Base-by-base conservation (phyloP, 2,797 vertebrate genomes). In the Argya squamiceps region DNA sequence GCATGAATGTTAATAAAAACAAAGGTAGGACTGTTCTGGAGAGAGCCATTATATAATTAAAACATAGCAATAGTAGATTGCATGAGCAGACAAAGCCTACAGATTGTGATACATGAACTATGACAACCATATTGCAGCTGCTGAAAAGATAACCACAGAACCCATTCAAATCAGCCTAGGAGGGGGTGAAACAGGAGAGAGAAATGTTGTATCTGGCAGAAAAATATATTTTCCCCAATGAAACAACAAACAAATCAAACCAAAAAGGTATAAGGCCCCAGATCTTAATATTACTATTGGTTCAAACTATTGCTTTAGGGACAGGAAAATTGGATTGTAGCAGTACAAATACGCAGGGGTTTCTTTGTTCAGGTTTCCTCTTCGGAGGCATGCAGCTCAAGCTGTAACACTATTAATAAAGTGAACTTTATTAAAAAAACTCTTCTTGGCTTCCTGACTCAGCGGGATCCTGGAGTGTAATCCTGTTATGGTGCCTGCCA, bases 261-360 rank as follows among this genome's bases (percentile, higher is more conserved):
- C 10, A 55, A 30, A 32, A 12, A 37, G 5, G 8, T 37, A 10
- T 18, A 78, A 65, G 21, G 77, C 6, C 14, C 4, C 5, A 23
- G 21, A 64, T 20, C 13, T 46, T 36, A 53, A 36, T 53, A 29
- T 17, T 64, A 21, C 14, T 49, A 2, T 41, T 36, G 22, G n/a
- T 60, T 27, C 2, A 9, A 81, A 36, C 4, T 41, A 6, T 44
- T 12, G 15, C 3, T 4, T 82, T 32, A 83, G 20, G 20, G 21
- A 11, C 29, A 32, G 15, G 34, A 74, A 55, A 27, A 8, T 19
- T 26, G 15, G 10, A 27, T 30, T 80, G 13, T n/a, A 55, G n/a
- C 2, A 15, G 17, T 68, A 23, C 13, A 84, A 20, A 2, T 49
- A 13, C 0, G 0, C 9, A 46, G 6, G 10, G 5, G 36, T 60